Base-by-base conservation (phyloP, 2,797 vertebrate genomes). In the Gadopsis bispinosus region DNA sequence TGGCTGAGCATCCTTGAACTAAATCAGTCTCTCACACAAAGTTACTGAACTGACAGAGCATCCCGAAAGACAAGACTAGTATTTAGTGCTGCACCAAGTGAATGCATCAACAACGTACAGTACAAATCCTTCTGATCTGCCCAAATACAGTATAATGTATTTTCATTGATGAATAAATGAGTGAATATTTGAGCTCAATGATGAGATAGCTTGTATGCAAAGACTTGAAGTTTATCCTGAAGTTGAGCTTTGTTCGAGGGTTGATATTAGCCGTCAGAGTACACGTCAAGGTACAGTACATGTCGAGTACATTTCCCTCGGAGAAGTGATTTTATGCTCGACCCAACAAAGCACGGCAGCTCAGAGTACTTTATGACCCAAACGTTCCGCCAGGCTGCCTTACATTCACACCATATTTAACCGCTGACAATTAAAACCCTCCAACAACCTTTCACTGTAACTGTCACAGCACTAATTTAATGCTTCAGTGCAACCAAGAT, bases 391-490 rank as follows among this genome's bases (percentile, higher is more conserved):
- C 83, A 47, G 81, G 60, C 81, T 70, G 70, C 82, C 75, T 69
- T 69, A 83, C 83, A 83, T 82, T 88, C 79, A 70, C 80, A 76
- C 85, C 81, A 67, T 81, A 89, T 90, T 91, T 91, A 84, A 85
- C 79, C 33, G 64, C 82, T 71, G 80, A 89, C 83, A 90, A 86
- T 91, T 92, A 89, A 88, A 88, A 88, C 54, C 83, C 47, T 47
- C 70, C 85, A 84, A 80, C 77, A 86, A 68, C 80, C 76, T 89
- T 87, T 83, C 47, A 10, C 73, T 81, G 77, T 83, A 79, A 84
- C 81, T 85, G 81, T 88, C 85, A 68, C 70, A 29, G 66, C 70
- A n/a, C 65, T 87, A 88, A 91, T 90, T 92, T 91, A 90, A 87
- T 76, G 86, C 89, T 86, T 69, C 76, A 37, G 51, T 70, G 85